Percentiles rank a stretch among this genome's conserved stretches.
Evolutionary conservation across 2,888 invertebrate genomes (phyloP).

Genomic region (Ditula angustiorana): DNA sequence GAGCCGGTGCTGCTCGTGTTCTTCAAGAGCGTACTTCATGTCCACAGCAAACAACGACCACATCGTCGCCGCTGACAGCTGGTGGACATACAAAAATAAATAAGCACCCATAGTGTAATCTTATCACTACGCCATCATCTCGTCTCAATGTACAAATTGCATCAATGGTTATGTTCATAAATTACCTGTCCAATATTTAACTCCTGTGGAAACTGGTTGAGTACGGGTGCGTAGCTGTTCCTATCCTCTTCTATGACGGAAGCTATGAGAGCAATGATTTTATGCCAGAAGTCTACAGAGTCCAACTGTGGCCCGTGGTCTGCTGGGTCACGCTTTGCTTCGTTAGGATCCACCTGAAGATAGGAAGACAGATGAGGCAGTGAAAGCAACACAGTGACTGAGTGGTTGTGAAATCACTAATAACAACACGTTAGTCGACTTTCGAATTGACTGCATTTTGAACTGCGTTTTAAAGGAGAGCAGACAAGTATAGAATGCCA

Average conservation of each 20-base stretch:
- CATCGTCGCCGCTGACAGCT: slow-evolving; percentile 98
- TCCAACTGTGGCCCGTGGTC: slow-evolving; percentile 95
- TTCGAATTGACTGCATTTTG: no score
- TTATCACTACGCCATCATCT: no score
- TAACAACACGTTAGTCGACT: background rate
- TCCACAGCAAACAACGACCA: slow-evolving; percentile 99
- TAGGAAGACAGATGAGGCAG: slow-evolving; percentile 5
- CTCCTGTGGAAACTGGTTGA: slow-evolving; percentile 99
- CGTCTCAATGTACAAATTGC: background rate
- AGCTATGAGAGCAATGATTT: slow-evolving; percentile 97
- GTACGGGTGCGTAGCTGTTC: slow-evolving; percentile 98
- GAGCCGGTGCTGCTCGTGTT: slow-evolving; percentile 97
- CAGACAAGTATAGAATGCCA: no score
- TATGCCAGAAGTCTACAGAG: slow-evolving; percentile 99
- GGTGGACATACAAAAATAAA: slow-evolving; percentile 53
- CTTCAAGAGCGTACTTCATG: slow-evolving; percentile 99
- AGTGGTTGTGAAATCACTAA: no score
- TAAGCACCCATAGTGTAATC: background rate
- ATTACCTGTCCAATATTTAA: slow-evolving; percentile 97
- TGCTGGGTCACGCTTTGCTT: slow-evolving; percentile 94
- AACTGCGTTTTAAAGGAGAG: no score
- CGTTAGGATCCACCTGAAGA: slow-evolving; percentile 93
- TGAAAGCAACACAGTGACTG: no score
- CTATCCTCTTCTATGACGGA: slow-evolving; percentile 99
- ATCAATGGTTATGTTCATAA: background rate